These are phyloP conservation scores for Drosophila watanabei DNA, from an alignment of 1,140 invertebrate genomes.

Conservation along the genomic window DNA sequence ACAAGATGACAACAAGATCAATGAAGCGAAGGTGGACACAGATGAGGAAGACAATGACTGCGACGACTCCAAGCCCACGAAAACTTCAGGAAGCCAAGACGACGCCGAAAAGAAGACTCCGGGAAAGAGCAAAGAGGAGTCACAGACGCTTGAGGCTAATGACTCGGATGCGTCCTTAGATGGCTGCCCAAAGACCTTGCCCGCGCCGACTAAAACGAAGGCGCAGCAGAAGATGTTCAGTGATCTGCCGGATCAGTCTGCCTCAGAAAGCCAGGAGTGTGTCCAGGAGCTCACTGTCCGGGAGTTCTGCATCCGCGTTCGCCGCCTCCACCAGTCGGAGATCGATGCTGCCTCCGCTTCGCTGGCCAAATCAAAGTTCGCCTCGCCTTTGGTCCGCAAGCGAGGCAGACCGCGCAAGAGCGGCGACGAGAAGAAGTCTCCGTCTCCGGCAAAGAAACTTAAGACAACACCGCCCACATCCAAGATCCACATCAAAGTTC, in stretches of 20 bases:
- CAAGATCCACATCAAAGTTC: conserved; percentile 49
- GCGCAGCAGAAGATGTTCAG: conserved; percentile 68
- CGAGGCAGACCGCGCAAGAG: conserved; percentile 12
- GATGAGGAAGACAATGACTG: not conserved
- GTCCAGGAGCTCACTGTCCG: not conserved
- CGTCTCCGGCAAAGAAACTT: conserved; percentile 18
- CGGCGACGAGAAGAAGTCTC: not conserved
- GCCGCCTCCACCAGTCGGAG: not conserved
- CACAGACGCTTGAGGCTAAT: no score
- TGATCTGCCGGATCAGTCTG: conserved; percentile 10
- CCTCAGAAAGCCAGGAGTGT: not conserved
- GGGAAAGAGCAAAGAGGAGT: not conserved
- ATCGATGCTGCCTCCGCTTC: conserved; percentile 4
- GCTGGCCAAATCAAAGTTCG: not conserved
- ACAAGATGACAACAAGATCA: not conserved
- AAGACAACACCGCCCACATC: not conserved
- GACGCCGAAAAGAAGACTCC: no score
- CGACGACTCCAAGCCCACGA: not conserved
- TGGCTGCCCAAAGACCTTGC: not conserved
- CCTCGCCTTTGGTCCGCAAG: not conserved
- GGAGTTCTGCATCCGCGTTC: conserved; percentile 5
- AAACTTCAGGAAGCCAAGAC: not conserved
- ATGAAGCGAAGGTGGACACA: not conserved
- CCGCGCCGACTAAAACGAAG: conserved; percentile 62
- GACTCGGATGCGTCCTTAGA: not conserved